A percentile compares a stretch with the other conserved stretches of the same genome.
phyloP scores from a whole-genome alignment of 2,797 vertebrate species.

The Miichthys miiuy region DNA sequence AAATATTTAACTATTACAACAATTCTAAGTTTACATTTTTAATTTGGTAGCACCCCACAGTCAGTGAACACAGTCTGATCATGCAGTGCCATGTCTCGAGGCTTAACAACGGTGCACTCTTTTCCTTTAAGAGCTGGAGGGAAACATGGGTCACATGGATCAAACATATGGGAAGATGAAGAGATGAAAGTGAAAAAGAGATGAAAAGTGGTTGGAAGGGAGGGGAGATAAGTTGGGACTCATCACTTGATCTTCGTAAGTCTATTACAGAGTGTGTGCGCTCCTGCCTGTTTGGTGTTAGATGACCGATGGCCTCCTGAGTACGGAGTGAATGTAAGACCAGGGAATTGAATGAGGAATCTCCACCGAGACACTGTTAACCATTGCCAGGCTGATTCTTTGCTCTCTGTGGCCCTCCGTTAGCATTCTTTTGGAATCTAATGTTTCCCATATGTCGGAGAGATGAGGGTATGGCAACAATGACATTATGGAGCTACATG shows the following conservation, averaged over 20 bases:
- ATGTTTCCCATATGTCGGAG: slow-evolving; percentile 80
- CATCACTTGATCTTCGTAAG: slow-evolving; percentile 33
- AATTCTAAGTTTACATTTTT: background rate
- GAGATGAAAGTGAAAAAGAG: slow-evolving; percentile 41
- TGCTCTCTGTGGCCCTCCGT: slow-evolving; percentile 41
- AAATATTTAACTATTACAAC: background rate
- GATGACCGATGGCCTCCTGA: slow-evolving; percentile 36
- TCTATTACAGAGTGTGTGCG: slow-evolving; percentile 21
- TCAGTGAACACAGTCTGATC: background rate
- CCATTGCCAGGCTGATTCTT: slow-evolving; percentile 64
- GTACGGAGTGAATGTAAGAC: slow-evolving; percentile 42
- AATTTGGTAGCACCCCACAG: background rate
- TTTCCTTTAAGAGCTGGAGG: slow-evolving; percentile 21
- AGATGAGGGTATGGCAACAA: slow-evolving; percentile 55
- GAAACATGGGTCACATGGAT: slow-evolving; percentile 25
- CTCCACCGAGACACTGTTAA: slow-evolving; percentile 62
- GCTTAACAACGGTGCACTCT: background rate
- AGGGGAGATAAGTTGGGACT: slow-evolving; percentile 29
- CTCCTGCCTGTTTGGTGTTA: slow-evolving; percentile 50
- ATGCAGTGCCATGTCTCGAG: background rate
- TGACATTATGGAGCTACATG: slow-evolving; percentile 50
- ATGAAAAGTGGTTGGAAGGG: slow-evolving; percentile 35
- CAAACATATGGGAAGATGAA: slow-evolving; percentile 27
- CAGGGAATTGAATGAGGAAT: slow-evolving; percentile 50
- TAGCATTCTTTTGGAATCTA: slow-evolving; percentile 69